These are phyloP conservation scores for Cynopterus sphinx DNA, from an alignment of 2,797 vertebrate genomes.

Conservation along the genomic window DNA sequence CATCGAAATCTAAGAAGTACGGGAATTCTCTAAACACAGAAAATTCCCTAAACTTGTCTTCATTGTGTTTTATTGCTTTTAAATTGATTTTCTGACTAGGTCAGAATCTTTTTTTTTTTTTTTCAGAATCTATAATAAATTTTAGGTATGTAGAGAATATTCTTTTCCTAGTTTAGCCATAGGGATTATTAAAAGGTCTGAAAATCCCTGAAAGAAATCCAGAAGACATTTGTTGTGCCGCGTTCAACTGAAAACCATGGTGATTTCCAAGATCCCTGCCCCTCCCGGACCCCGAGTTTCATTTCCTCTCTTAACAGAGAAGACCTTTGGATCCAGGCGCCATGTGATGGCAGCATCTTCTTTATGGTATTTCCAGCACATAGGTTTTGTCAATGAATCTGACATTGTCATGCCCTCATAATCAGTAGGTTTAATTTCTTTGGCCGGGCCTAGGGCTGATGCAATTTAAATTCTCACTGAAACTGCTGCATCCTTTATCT, in stretches of 20 bases:
- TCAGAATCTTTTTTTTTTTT: background rate
- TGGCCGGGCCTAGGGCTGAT: background rate
- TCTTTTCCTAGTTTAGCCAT: constrained; percentile 5
- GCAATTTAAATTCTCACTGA: background rate
- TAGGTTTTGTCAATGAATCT: background rate
- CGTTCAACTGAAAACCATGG: background rate
- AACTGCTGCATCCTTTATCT: background rate
- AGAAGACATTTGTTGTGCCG: background rate
- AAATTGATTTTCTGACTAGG: background rate
- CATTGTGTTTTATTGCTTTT: background rate
- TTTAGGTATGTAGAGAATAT: background rate
- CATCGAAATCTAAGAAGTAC: constrained; percentile 10
- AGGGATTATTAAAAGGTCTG: background rate
- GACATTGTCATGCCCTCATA: background rate
- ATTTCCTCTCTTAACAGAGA: background rate
- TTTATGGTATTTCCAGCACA: background rate
- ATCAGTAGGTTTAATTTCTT: background rate
- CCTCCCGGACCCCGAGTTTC: fast-evolving
- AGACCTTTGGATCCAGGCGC: fast-evolving
- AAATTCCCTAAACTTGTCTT: background rate
- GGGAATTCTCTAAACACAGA: background rate
- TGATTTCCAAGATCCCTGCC: constrained; percentile 12
- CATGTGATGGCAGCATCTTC: background rate
- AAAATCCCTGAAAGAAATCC: background rate
- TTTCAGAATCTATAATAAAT: background rate